Evolutionary conservation across 1,140 invertebrate species (phyloP).

Genomic region (Eupristina koningsbergeri): DNA sequence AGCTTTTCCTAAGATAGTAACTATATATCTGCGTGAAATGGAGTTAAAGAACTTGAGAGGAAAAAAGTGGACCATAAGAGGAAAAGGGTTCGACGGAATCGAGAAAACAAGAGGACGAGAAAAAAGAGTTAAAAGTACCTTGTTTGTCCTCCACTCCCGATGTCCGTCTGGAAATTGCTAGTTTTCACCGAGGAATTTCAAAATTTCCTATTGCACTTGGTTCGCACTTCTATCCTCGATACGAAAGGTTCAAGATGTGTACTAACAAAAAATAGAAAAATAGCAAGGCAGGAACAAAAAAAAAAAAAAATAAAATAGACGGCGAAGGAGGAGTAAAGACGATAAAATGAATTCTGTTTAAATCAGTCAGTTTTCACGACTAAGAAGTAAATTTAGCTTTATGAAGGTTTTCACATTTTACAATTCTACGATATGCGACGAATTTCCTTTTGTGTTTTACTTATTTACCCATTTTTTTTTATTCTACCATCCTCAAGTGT

Average conservation of each 20-base stretch:
- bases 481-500: neutral
- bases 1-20: conserved; percentile 41
- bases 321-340: neutral
- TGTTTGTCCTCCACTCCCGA: conserved; percentile 64
- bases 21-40: conserved; percentile 37
- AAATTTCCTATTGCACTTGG: conserved; percentile 48
- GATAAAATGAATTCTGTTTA: conserved; percentile 37
- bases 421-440: neutral
- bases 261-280: neutral
- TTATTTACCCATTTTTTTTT: neutral
- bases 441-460: neutral
- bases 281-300: neutral
- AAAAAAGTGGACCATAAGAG: conserved; percentile 49
- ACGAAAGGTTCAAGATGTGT: neutral
- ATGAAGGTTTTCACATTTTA: conserved; percentile 10
- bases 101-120: conserved; percentile 40
- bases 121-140: conserved; percentile 55
- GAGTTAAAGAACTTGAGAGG: conserved; percentile 33
- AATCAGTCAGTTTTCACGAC: conserved; percentile 16
- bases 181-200: conserved; percentile 58
- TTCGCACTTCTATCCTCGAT: neutral
- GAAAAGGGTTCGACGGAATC: neutral
- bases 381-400: conserved; percentile 6
- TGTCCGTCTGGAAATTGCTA: conserved; percentile 61
- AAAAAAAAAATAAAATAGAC: neutral